Base-by-base conservation (phyloP, 2,797 vertebrate species). In the Gobio occitaniae region DNA sequence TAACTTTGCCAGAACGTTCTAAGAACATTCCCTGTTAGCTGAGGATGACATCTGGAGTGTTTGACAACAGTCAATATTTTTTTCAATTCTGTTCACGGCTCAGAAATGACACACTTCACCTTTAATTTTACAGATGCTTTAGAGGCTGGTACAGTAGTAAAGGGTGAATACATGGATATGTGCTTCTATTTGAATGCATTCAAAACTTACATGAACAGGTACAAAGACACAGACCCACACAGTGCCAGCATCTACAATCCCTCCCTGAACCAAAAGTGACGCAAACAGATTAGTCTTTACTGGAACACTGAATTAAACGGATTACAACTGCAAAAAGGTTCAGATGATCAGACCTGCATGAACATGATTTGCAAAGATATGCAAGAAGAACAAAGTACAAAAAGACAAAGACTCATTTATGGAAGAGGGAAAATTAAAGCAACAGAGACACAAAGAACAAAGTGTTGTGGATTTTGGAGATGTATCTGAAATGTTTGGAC, bases 161-260 rank as follows among this genome's bases (percentile, higher is more conserved):
- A 65, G 48, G 63, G 48, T 88, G 29, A 84, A 76, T 61, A 80
- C 78, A 70, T 83, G 71, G 71, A 78, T 61, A 59, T 63, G 38
- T 25, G 74, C 19, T 44, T 29, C 38, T 71, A 32, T 72, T 78
- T 56, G 25, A n/a, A 65, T 50, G 63, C 36, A 19, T 63, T 75
- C 2, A 56, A 48, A 54, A 44, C 17, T n/a, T 21, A 76, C 85
- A 65, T 69, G 61, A 75, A 74, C 25, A 76, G 32, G 44, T 47
- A 86, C 38, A 59, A 50, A 68, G 38, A 86, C 38, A 87, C 75
- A 68, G 29, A 48, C 70, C 71, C 32, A 29, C 38, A 25, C 74
- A 69, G 47, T 66, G 38, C 13, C 13, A 77, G 69, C 66, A 80
- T 50, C 71, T 68, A 81, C 81, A 84, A 82, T 84, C 78, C 59